Evolutionary conservation across 2,888 invertebrate genomes (phyloP), one percentile per base, ranked within the genome.

Genomic region (Papilio elwesi): DNA sequence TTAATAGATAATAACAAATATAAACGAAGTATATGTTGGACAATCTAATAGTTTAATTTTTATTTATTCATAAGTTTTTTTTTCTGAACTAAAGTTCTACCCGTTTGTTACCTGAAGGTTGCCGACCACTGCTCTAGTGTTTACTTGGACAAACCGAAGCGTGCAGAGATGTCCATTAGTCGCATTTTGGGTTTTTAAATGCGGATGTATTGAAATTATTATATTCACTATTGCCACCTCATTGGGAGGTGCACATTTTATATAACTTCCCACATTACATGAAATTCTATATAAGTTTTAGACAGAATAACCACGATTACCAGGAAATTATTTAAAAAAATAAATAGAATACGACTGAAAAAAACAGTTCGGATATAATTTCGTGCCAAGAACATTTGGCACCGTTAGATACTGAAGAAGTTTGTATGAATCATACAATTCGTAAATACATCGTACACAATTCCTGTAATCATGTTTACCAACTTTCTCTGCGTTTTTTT

Each of bases 381-480:
- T 38, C n/a, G 59, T 59, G 59, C 59, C 59, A 59, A 59, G 9
- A 59, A 59, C 36, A 59, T 59, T 59, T 59, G 59, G 59, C 59
- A 59, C 9, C 6, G 38, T 3, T 59, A 59, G 38, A 59, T 2
- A 57, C 8, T 3, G n/a, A 59, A 59, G n/a, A 59, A 59, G 16
- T 12, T 36, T 12, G 57, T 6, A 55, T 55, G 55, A 55, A 55
- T 43, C 43, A 57, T 7, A 36, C 26, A 36, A 26, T 9, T 11
- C n/a, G 10, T 55, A 57, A 57, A 38, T 59, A 38, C 36, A 38
- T 26, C 16, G 1, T 10, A 26, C 13, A 36, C n/a, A 59, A 59
- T 26, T 38, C 13, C 9, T 5, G 43, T 43, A 0, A 43, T 7
- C 43, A 43, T 43, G 9, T 43, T 43, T 43, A 43, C n/a, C 43